These are phyloP conservation scores for Alca torda DNA, from an alignment of 2,797 vertebrate genomes.

Conservation along the genomic window DNA sequence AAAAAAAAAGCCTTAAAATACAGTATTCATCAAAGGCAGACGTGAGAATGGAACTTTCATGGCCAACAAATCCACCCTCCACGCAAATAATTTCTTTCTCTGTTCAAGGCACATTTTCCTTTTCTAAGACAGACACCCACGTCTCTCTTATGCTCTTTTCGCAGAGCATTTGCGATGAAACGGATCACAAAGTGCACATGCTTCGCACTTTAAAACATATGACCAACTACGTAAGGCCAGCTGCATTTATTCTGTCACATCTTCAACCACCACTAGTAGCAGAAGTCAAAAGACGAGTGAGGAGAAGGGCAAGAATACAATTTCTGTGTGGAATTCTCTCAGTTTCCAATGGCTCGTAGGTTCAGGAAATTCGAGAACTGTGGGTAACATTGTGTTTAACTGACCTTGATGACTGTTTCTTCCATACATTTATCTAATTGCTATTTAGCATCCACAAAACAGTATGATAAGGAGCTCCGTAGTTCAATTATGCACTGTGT, in stretches of 20 bases:
- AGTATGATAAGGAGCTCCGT: not conserved
- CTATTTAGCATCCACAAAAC: not conserved
- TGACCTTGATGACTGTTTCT: conserved; percentile 15
- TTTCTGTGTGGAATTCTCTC: not conserved
- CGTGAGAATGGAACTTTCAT: not conserved
- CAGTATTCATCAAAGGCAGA: not conserved
- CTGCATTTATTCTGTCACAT: not conserved
- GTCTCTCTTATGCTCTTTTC: not conserved
- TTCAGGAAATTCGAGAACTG: not conserved
- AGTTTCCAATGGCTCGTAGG: not conserved
- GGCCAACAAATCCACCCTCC: not conserved
- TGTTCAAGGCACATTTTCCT: not conserved
- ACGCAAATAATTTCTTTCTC: not conserved
- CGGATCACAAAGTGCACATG: not conserved
- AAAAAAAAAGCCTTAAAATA: not conserved
- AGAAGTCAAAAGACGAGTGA: not conserved
- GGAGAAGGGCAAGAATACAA: not conserved
- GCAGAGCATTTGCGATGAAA: not conserved
- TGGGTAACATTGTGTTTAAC: not conserved
- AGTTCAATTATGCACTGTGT: not conserved
- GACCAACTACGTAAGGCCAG: not conserved
- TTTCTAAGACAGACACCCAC: not conserved
- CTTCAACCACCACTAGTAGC: not conserved
- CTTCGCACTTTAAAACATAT: not conserved
- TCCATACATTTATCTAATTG: not conserved